Evolutionary conservation across 2,797 vertebrate species (phyloP).

Genomic region (Melanotaenia nigrans): DNA sequence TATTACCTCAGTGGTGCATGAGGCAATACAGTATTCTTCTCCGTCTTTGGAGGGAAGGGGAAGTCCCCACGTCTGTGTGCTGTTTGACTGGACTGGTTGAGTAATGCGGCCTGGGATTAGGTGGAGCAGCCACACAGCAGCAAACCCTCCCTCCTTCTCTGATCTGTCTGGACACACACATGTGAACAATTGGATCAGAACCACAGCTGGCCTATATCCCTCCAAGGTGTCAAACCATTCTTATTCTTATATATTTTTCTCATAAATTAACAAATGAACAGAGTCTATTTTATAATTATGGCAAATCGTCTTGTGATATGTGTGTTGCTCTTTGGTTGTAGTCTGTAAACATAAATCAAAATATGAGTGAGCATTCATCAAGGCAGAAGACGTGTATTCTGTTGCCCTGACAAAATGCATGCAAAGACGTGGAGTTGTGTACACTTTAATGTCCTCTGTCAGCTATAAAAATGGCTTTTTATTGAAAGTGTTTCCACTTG

Average conservation of each 20-base stretch:
- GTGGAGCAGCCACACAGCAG: conserved; percentile 82
- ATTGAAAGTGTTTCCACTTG: conserved; percentile 35
- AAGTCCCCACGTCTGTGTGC: conserved; percentile 81
- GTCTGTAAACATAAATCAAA: conserved; percentile 4
- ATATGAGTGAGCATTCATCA: neutral
- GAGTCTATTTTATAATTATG: conserved; percentile 18
- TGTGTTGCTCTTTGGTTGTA: conserved; percentile 37
- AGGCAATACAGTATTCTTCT: conserved; percentile 79
- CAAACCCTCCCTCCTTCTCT: conserved; percentile 76
- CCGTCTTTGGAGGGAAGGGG: conserved; percentile 80
- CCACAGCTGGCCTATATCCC: conserved; percentile 70
- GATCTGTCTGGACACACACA: conserved; percentile 76
- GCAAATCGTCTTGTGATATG: conserved; percentile 22
- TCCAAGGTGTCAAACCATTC: conserved; percentile 51
- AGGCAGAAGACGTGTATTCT: conserved; percentile 23
- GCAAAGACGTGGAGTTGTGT: conserved; percentile 18
- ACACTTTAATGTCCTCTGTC: conserved; percentile 27
- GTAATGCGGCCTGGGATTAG: conserved; percentile 86
- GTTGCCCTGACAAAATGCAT: conserved; percentile 15
- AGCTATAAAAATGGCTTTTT: conserved; percentile 25
- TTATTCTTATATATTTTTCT: conserved; percentile 10
- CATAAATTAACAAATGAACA: conserved; percentile 20
- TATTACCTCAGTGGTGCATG: conserved; percentile 81
- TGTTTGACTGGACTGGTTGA: conserved; percentile 76
- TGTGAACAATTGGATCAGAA: conserved; percentile 70